Evolutionary conservation across 2,888 invertebrate genomes (phyloP), one percentile per base, ranked within the genome.

Genomic region (Eubasilissa splendida): DNA sequence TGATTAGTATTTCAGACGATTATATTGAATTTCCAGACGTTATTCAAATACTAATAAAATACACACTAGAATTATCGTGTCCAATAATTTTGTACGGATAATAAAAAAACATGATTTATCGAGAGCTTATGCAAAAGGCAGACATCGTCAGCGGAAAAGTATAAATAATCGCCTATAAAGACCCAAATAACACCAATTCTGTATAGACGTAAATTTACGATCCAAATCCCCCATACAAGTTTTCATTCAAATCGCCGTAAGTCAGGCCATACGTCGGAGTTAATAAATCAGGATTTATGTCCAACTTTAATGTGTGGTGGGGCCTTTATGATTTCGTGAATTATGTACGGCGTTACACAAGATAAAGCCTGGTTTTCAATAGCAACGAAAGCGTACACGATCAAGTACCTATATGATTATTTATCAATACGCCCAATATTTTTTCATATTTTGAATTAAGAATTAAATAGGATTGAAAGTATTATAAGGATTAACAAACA

Each of bases 111-210:
- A 74, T 56, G 74, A 74, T 74, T 74, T 74, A 74, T 74, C 31
- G 42, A 59, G 12, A 74, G 59, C 59, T 74, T 59, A 42, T 59
- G 74, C 74, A 56, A 42, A 74, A 74, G n/a, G 74, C 74, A 74
- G 74, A 31, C 74, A 74, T 42, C 31, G 71, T 73, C 71, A 73
- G 71, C 56, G 71, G 71, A 73, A 42, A 73, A 73, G 56, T 59
- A 59, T 74, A 76, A 80, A 77, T 77, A 80, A 77, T 63, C 63
- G 78, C 33, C 71, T 60, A 79, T 79, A 81, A 81, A 81, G 59
- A 73, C 58, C 76, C 66, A 76, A 79, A 81, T 81, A 81, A 76
- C 81, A 76, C 76, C 60, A 81, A 79, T 79, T 79, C 76, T 79
- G 59, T 76, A 42, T 52, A 60, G 53, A 33, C 66, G 73, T 63